Percentiles rank a stretch among this genome's conserved stretches.
phyloP scores from a whole-genome alignment of 2,113 vertebrate genomes.

The Dipodomys spectabilis region DNA sequence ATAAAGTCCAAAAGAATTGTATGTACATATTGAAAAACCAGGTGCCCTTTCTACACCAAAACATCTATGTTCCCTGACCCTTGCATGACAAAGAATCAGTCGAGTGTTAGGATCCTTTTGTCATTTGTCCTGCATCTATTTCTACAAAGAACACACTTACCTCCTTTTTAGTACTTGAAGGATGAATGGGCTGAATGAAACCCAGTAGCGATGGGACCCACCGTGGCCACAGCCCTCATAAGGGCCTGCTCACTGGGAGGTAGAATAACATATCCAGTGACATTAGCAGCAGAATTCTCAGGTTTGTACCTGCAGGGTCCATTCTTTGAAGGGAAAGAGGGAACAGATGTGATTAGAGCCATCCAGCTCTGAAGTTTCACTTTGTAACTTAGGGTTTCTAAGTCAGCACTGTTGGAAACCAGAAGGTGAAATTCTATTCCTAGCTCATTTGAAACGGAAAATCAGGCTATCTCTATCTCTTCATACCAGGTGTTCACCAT shows the following conservation, averaged over 20 bases:
- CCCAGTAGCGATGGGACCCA: slow-evolving; percentile 95
- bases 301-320: slow-evolving; percentile 90
- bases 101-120: too few species aligned
- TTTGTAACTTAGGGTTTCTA: background rate
- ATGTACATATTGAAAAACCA: too few species aligned
- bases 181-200: slow-evolving; percentile 93
- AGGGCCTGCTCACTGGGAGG: slow-evolving; percentile 88
- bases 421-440: background rate
- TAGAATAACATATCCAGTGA: slow-evolving; percentile 92
- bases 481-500: too few species aligned
- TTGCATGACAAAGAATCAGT: too few species aligned
- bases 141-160: too few species aligned
- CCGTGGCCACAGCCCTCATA: slow-evolving; percentile 93
- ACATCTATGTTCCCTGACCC: too few species aligned
- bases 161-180: too few species aligned
- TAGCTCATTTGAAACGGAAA: background rate
- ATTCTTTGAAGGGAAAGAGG: slow-evolving; percentile 86
- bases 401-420: background rate
- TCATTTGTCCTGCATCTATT: too few species aligned
- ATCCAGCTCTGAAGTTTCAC: background rate
- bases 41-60: too few species aligned
- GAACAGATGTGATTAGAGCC: background rate
- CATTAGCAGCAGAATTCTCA: slow-evolving; percentile 89
- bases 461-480: too few species aligned
- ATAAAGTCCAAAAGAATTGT: too few species aligned